Evolutionary conservation across 2,113 vertebrate genomes (phyloP).

Genomic region (Zosterops borbonicus): DNA sequence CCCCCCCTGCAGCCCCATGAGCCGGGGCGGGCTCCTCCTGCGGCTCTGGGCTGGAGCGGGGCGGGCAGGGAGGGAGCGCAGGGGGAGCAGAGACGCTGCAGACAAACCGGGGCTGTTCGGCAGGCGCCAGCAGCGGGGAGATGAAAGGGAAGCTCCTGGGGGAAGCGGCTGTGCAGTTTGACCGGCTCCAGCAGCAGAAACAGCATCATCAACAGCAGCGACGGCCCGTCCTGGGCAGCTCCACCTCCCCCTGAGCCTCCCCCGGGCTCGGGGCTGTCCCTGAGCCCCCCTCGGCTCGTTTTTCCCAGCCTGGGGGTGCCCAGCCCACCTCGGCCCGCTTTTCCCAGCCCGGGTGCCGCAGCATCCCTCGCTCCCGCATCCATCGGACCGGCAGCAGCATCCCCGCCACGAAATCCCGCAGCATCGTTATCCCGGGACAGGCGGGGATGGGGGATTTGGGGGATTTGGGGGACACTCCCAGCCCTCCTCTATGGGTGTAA

Average conservation of each 20-base stretch:
- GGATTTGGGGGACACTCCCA: not conserved
- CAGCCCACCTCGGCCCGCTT: no score
- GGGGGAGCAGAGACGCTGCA: slow-evolving; percentile 69
- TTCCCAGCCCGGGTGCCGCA: not conserved
- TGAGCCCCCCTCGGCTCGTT: not conserved
- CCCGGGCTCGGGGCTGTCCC: slow-evolving; percentile 14
- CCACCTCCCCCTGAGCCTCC: slow-evolving; percentile 57
- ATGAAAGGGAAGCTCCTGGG: slow-evolving; percentile 86
- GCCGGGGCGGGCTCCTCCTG: not conserved
- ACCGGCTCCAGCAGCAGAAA: slow-evolving; percentile 78
- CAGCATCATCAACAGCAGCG: slow-evolving; percentile 60
- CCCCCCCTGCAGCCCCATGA: not conserved
- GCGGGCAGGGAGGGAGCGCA: not conserved
- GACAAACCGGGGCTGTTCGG: slow-evolving; percentile 80
- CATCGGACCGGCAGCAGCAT: not conserved
- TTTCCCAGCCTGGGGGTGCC: not conserved
- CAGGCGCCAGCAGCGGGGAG: slow-evolving; percentile 87
- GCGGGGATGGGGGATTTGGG: not conserved
- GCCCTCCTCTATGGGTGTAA: rapidly evolving
- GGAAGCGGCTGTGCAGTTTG: slow-evolving; percentile 83
- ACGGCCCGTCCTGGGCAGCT: slow-evolving; percentile 67
- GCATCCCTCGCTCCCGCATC: not conserved
- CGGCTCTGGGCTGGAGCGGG: slow-evolving; percentile 32
- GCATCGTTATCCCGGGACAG: rapidly evolving
- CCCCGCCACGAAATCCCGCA: not conserved